phyloP scores from a whole-genome alignment of 2,113 vertebrate species.

The Aphyosemion australe region DNA sequence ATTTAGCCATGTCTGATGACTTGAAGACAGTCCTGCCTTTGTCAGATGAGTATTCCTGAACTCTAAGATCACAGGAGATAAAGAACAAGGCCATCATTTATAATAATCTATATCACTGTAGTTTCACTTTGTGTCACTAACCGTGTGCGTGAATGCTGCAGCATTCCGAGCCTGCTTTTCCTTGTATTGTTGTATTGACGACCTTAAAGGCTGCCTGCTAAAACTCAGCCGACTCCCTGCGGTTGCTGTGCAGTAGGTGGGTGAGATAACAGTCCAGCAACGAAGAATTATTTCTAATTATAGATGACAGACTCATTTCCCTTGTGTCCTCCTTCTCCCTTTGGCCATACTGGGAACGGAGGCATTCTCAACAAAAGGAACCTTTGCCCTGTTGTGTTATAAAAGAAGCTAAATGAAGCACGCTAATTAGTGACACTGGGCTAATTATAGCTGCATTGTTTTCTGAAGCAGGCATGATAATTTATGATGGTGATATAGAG shows the following conservation, averaged over 20 bases:
- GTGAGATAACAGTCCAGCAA: constrained; percentile 42
- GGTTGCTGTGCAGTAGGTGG: constrained; percentile 33
- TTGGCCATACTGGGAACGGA: constrained; percentile 45
- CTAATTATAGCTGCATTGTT: constrained; percentile 17
- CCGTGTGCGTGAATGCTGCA: not conserved
- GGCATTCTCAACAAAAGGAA: constrained; percentile 33
- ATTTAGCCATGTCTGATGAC: constrained; percentile 60
- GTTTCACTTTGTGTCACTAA: not conserved
- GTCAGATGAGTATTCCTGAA: constrained; percentile 27
- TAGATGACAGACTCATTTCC: constrained; percentile 54
- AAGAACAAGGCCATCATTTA: constrained; percentile 6
- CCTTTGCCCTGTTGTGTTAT: constrained; percentile 43
- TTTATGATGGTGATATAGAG: not conserved
- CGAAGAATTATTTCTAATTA: constrained; percentile 64
- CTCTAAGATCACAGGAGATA: constrained; percentile 8
- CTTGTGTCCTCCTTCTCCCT: constrained; percentile 52
- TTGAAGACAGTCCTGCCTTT: constrained; percentile 39
- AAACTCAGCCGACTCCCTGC: constrained; percentile 26
- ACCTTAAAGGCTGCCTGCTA: constrained; percentile 24
- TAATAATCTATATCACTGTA: not conserved
- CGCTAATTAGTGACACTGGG: constrained; percentile 1
- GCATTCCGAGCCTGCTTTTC: constrained; percentile 12
- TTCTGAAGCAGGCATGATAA: not conserved
- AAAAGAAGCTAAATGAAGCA: constrained; percentile 25
- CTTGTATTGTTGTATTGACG: not conserved